These are phyloP conservation scores for Eulacestoma nigropectus DNA, from an alignment of 2,113 vertebrate genomes.

Conservation along the genomic window DNA sequence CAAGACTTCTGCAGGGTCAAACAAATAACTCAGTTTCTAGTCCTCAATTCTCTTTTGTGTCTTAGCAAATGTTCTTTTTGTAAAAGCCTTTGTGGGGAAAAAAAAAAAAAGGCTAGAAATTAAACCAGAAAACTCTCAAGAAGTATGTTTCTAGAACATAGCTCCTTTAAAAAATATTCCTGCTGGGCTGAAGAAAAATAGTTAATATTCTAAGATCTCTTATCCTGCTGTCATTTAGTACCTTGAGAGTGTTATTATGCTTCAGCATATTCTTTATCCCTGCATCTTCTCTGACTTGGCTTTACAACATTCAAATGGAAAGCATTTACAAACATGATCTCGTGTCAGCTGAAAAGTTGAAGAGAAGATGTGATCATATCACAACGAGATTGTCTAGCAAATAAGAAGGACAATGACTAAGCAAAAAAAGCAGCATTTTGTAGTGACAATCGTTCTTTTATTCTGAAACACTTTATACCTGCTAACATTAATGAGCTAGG, in stretches of 20 bases:
- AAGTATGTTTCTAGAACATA: background rate
- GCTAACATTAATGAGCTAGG: background rate
- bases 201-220: background rate
- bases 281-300: background rate
- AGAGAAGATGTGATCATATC: background rate
- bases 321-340: background rate
- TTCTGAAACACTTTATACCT: background rate
- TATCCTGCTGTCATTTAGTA: background rate
- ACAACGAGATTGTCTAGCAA: background rate
- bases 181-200: background rate
- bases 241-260: background rate
- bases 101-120: background rate
- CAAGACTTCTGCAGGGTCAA: background rate
- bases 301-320: background rate
- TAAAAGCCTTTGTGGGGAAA: background rate
- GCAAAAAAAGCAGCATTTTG: background rate
- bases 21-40: background rate
- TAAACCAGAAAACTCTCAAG: background rate
- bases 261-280: background rate
- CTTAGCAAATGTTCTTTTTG: background rate
- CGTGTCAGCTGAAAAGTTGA: background rate
- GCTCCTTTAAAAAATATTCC: background rate
- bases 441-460: background rate
- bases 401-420: background rate
- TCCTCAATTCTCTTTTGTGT: background rate